phyloP scores from a whole-genome alignment of 2,888 invertebrate species.

The Diploptera punctata region DNA sequence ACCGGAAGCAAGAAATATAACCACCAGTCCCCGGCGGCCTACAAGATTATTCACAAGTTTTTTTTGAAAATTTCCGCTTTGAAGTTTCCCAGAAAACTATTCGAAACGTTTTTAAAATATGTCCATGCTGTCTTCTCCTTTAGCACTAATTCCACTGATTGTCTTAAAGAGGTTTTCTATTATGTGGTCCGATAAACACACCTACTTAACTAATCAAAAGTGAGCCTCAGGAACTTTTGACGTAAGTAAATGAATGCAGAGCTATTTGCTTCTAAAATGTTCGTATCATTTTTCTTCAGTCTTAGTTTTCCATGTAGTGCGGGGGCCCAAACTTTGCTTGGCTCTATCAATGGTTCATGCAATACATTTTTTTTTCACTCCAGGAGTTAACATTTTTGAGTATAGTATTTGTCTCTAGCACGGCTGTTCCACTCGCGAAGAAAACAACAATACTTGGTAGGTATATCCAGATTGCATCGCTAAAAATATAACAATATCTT shows the following conservation, averaged over 20 bases:
- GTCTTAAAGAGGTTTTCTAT: neutral
- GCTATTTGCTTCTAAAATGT: neutral
- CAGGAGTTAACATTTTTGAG: neutral
- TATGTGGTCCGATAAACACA: neutral
- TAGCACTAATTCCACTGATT: constrained; percentile 52
- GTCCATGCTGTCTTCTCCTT: constrained; percentile 1
- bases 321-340: neutral
- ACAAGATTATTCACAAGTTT: too few relatives aligned
- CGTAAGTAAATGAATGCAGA: neutral
- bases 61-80: too few relatives aligned
- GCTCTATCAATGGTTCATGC: neutral
- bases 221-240: neutral
- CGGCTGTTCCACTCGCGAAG: neutral
- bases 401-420: neutral
- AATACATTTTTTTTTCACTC: neutral
- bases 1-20: too few relatives aligned
- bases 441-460: neutral
- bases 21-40: too few relatives aligned
- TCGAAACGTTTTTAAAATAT: neutral
- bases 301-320: neutral
- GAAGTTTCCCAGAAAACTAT: neutral
- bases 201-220: neutral
- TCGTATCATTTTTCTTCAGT: neutral
- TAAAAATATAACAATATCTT: neutral
- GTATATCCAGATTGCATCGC: neutral